A percentile compares a stretch with the other conserved stretches of the same genome.
These are phyloP conservation scores for Lasius platythorax DNA, from an alignment of 2,888 invertebrate genomes.

Conservation along the genomic window DNA sequence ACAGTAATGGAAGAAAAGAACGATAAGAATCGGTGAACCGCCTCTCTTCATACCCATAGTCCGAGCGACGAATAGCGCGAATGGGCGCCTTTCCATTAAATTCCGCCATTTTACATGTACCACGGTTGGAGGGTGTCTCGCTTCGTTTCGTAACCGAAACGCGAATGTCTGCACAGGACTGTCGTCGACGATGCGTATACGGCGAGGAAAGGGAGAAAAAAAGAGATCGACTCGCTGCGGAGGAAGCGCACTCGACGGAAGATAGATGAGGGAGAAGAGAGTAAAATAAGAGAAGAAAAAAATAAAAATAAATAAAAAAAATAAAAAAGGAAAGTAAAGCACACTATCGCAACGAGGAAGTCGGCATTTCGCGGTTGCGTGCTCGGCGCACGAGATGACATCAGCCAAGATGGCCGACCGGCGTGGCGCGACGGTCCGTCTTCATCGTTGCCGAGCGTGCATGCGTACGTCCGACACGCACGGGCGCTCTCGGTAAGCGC, in stretches of 20 bases:
- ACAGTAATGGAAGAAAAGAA: constrained; percentile 37
- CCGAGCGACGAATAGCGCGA: constrained; percentile 66
- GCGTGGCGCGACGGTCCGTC: constrained; percentile 63
- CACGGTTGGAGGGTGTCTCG: constrained; percentile 74
- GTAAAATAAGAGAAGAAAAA: constrained; percentile 50
- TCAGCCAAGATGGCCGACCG: constrained; percentile 77
- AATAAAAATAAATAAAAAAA: constrained; percentile 63
- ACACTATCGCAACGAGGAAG: constrained; percentile 77
- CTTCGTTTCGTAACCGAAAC: constrained; percentile 74
- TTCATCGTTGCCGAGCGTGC: constrained; percentile 64
- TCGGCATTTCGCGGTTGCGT: constrained; percentile 78
- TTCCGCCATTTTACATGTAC: constrained; percentile 75
- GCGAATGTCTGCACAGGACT: constrained; percentile 49
- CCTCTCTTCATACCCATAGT: constrained; percentile 63
- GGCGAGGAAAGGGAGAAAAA: constrained; percentile 35
- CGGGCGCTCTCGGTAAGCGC: constrained; percentile 64
- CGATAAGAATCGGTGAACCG: constrained; percentile 68
- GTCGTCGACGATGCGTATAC: constrained; percentile 48
- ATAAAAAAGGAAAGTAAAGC: constrained; percentile 72
- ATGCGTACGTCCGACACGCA: constrained; percentile 46
- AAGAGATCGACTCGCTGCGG: not conserved
- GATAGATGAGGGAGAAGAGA: constrained; percentile 35
- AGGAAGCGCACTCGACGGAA: constrained; percentile 14
- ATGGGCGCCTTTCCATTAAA: constrained; percentile 73
- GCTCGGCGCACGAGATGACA: constrained; percentile 76